These are phyloP conservation scores for Papilio demoleus DNA, from an alignment of 2,888 invertebrate species.

Conservation along the genomic window DNA sequence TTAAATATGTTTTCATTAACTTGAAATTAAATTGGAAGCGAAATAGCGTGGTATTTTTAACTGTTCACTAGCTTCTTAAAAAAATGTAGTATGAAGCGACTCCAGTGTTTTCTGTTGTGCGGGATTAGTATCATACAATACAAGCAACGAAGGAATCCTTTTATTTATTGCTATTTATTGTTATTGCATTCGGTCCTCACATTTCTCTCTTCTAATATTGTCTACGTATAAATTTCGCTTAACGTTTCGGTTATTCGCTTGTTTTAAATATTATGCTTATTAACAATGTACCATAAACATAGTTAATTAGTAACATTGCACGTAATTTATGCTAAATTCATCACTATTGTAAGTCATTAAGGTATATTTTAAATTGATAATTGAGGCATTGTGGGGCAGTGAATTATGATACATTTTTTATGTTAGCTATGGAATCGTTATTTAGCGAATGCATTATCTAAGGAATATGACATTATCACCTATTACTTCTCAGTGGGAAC, in stretches of 20 bases:
- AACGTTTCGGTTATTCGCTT: constrained; percentile 66
- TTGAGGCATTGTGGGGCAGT: no score
- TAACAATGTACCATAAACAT: constrained; percentile 50
- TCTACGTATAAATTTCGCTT: constrained; percentile 80
- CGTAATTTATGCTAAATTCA: background rate
- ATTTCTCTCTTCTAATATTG: constrained; percentile 81
- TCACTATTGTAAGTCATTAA: no score
- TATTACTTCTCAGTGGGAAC: background rate
- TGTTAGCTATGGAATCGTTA: no score
- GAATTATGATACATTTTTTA: no score
- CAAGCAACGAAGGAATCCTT: constrained; percentile 84
- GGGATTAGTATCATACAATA: constrained; percentile 84
- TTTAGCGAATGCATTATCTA: no score
- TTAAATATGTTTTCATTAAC: no score
- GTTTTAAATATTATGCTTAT: constrained; percentile 79
- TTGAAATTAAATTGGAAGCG: no score
- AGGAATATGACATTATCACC: no score
- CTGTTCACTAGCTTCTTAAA: background rate
- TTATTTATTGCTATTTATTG: constrained; percentile 85
- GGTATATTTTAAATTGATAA: no score
- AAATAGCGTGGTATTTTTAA: no score
- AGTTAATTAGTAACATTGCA: background rate
- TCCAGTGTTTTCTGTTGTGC: constrained; percentile 57
- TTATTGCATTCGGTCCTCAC: constrained; percentile 81
- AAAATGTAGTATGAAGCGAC: constrained; percentile 48